A percentile compares a stretch with the other conserved stretches of the same genome.
phyloP scores from a whole-genome alignment of 2,888 invertebrate species.

The Lordiphosa fenestrarum region DNA sequence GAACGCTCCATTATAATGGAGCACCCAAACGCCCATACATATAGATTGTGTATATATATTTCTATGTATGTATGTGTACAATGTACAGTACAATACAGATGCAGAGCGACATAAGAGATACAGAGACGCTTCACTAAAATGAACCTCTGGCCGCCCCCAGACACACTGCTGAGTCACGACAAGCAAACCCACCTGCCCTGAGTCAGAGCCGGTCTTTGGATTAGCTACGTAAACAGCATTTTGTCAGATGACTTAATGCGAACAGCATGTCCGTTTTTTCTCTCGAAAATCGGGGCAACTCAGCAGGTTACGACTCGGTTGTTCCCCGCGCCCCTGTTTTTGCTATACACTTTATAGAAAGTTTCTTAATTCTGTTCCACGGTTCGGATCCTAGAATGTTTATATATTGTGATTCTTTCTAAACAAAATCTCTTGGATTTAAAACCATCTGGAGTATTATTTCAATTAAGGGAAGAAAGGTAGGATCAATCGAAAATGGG shows the following conservation, averaged over 20 bases:
- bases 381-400: no score
- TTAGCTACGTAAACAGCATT: conserved; percentile 27
- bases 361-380: no score
- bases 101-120: conserved; percentile 36
- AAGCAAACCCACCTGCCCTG: conserved; percentile 54
- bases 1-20: conserved; percentile 53
- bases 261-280: conserved; percentile 49
- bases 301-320: conserved; percentile 8
- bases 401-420: no score
- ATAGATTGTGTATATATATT: background rate
- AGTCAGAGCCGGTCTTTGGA: conserved; percentile 59
- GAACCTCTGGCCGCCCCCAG: conserved; percentile 39
- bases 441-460: no score
- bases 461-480: no score
- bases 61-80: conserved; percentile 1
- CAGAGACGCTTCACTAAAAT: conserved; percentile 49
- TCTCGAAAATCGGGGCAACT: conserved; percentile 24
- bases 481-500: no score
- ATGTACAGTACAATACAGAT: conserved; percentile 24
- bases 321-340: background rate
- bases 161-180: conserved; percentile 51
- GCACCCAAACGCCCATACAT: conserved; percentile 46
- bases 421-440: no score
- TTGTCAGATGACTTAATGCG: conserved; percentile 55
- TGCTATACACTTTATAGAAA: no score